Base-by-base conservation (phyloP, 2,888 invertebrate genomes). In the Mactromeris polynyma region DNA sequence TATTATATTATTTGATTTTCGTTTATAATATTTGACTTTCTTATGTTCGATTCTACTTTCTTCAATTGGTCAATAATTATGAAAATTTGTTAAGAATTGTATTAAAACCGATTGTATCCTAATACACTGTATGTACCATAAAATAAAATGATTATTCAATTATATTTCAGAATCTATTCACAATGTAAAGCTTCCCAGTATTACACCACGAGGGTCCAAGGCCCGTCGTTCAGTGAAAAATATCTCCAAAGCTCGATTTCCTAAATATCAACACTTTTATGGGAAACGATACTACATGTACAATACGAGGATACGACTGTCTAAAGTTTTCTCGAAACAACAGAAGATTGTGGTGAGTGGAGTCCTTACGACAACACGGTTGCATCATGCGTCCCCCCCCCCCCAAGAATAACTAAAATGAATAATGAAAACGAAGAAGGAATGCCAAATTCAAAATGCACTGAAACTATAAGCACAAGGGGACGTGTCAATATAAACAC, bases 331-430 rank as follows among this genome's bases (percentile, higher is more conserved):
- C 78, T 54, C 77, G 11, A 84, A 46, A 54, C 78, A 51, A 38
- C 84, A 77, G n/a, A 84, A 77, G 26, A 38, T 51, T 26, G 78
- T 51, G 69, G 84, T 84, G n/a, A 46, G 79, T 79, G 77, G n/a
- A n/a, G n/a, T 77, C 6, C 14, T 26, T 26, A 26, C 11, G n/a
- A 4, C n/a, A 69, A 4, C n/a, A 69, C n/a, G n/a, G n/a, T 11
- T 31, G 17, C 69, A 21, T 69, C 69, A 69, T 69, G 2, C 69
- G n/a, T 33, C 21, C 6, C 64, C 64, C 21, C 31, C 64, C 31
- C 19, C 77, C 17, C 31, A 19, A 77, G 7, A 77, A 33, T 6
- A 77, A 19, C 19, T n/a, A n/a, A n/a, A n/a, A n/a, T n/a, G n/a
- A n/a, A n/a, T n/a, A n/a, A n/a, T n/a, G n/a, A n/a, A n/a, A n/a